A percentile compares a stretch with the other conserved stretches of the same genome.
These are phyloP conservation scores for Pachycephala philippinensis DNA, from an alignment of 2,113 vertebrate genomes.

Conservation along the genomic window DNA sequence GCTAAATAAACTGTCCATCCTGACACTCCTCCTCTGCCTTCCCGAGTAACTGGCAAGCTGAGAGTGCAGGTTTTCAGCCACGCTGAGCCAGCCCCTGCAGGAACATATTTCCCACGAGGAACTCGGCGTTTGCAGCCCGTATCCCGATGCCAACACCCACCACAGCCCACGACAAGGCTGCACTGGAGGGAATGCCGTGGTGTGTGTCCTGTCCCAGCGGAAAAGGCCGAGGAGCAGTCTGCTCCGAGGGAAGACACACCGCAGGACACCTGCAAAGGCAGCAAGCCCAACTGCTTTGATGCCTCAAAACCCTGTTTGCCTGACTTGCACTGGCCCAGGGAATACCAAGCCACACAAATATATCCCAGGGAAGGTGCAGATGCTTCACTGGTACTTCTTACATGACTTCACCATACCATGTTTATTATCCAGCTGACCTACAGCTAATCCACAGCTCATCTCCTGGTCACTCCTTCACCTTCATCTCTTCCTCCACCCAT, in stretches of 20 bases:
- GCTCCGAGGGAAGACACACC: not conserved
- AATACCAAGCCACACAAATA: not conserved
- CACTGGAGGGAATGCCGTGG: not conserved
- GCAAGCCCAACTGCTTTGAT: not conserved
- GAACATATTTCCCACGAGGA: not conserved
- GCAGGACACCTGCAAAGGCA: not conserved
- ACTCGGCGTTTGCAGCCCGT: fast-evolving
- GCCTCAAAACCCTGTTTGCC: not conserved
- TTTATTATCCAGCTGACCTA: not conserved
- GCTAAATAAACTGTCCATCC: not conserved
- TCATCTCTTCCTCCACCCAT: not conserved
- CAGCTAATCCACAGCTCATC: not conserved
- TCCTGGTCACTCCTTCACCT: not conserved
- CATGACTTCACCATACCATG: fast-evolving
- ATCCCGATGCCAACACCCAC: not conserved
- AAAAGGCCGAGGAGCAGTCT: not conserved
- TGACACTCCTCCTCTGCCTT: not conserved
- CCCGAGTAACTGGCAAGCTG: not conserved
- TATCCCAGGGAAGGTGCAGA: not conserved
- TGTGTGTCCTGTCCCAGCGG: not conserved
- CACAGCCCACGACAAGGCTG: not conserved
- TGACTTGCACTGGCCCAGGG: not conserved
- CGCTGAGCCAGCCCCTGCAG: not conserved
- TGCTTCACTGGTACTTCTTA: not conserved
- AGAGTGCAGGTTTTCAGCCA: not conserved